Evolutionary conservation across 1,140 invertebrate species (phyloP).

Genomic region (Homarus americanus): DNA sequence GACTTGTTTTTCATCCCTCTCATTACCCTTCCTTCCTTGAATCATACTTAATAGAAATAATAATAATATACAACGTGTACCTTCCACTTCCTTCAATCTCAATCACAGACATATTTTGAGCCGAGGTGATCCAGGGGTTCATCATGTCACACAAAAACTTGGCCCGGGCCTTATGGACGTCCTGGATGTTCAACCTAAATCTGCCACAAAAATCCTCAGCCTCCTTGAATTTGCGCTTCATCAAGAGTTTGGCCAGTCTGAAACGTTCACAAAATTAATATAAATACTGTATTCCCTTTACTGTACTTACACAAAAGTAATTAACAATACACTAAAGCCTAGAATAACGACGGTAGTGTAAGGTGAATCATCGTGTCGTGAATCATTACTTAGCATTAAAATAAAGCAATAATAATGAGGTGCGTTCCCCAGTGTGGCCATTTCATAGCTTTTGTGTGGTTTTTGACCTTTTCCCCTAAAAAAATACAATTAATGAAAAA

Average conservation of each 20-base stretch:
- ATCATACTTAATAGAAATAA: too few relatives aligned
- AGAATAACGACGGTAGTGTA: too few relatives aligned
- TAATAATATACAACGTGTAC: too few relatives aligned
- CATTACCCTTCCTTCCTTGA: too few relatives aligned
- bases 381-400: too few relatives aligned
- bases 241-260: constrained; percentile 56
- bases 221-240: constrained; percentile 49
- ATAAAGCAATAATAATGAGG: too few relatives aligned
- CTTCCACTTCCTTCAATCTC: constrained; percentile 15
- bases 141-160: constrained; percentile 62
- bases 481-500: too few relatives aligned
- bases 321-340: background rate
- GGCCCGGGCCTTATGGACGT: constrained; percentile 51
- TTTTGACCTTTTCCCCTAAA: background rate
- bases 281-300: too few relatives aligned
- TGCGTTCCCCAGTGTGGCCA: too few relatives aligned
- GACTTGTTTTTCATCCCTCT: too few relatives aligned
- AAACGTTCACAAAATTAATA: background rate
- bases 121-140: constrained; percentile 57
- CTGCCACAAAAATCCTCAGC: constrained; percentile 53
- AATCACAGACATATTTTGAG: background rate
- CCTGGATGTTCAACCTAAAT: constrained; percentile 46
- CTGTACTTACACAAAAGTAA: background rate
- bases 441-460: background rate
- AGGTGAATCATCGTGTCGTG: too few relatives aligned